Conservation (phyloP, 2,888 invertebrate genomes). For the Argyresthia goedartella region DNA sequence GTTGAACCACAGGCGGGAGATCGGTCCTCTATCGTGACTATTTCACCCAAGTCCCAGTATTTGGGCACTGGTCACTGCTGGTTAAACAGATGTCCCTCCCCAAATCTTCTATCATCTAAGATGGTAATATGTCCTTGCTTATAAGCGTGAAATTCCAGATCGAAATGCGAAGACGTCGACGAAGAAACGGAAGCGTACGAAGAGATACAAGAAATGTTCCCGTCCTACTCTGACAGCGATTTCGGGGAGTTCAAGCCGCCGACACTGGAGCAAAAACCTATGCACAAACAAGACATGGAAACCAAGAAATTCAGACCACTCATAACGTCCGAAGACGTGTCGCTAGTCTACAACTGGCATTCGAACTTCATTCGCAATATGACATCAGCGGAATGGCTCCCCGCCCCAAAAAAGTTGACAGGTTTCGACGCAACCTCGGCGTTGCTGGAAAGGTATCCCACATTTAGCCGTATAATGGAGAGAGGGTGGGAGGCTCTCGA, state of each 20-base stretch:
- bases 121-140: too few species aligned
- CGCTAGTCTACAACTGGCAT: constrained; percentile 73
- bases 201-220: constrained; percentile 79
- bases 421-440: constrained; percentile 50
- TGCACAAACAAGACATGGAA: constrained; percentile 23
- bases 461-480: constrained; percentile 67
- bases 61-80: too few species aligned
- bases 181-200: constrained; percentile 76
- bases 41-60: too few species aligned
- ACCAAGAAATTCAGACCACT: constrained; percentile 23
- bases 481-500: constrained; percentile 63
- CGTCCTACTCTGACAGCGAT: constrained; percentile 76
- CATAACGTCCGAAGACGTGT: constrained; percentile 67
- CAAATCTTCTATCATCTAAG: too few species aligned
- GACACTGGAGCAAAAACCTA: constrained; percentile 53
- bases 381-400: constrained; percentile 73
- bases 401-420: constrained; percentile 50
- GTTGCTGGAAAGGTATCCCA: constrained; percentile 70
- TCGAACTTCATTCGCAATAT: constrained; percentile 68
- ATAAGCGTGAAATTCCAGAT: constrained; percentile 53
- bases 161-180: constrained; percentile 74
- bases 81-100: too few species aligned
- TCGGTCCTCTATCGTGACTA: too few species aligned
- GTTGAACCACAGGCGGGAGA: too few species aligned
- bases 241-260: constrained; percentile 76